phyloP scores from a whole-genome alignment of 2,797 vertebrate genomes.

The Discoglossus pictus region DNA sequence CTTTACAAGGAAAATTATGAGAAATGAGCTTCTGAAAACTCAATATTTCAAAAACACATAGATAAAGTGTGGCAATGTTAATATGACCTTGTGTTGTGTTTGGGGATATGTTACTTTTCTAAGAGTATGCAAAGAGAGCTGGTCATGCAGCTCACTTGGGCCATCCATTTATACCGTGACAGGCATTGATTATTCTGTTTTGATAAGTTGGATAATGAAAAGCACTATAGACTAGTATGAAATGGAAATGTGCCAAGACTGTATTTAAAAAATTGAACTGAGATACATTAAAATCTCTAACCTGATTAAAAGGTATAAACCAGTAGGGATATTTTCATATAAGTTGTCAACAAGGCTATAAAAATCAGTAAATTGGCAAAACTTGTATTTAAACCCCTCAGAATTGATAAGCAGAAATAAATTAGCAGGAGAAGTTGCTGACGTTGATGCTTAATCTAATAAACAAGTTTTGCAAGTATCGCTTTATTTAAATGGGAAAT shows the following conservation, averaged over 20 bases:
- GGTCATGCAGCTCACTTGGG: constrained; percentile 47
- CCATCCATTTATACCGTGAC: constrained; percentile 57
- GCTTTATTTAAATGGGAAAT: too few relatives aligned
- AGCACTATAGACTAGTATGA: constrained; percentile 52
- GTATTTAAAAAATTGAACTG: constrained; percentile 56
- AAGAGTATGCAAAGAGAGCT: constrained; percentile 39
- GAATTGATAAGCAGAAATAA: neutral
- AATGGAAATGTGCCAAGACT: constrained; percentile 55
- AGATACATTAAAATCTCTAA: constrained; percentile 53
- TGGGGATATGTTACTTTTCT: constrained; percentile 37
- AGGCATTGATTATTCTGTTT: constrained; percentile 59
- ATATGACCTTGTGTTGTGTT: constrained; percentile 52
- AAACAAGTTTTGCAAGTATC: too few relatives aligned
- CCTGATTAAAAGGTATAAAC: constrained; percentile 49
- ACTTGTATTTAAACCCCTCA: neutral
- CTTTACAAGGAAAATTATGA: constrained; percentile 42
- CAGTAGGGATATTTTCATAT: neutral
- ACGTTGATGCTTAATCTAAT: too few relatives aligned
- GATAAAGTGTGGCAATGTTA: constrained; percentile 43
- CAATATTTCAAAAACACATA: constrained; percentile 39
- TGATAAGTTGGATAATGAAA: constrained; percentile 61
- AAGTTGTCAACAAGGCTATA: neutral
- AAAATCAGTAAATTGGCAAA: too few relatives aligned
- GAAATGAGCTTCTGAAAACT: constrained; percentile 29
- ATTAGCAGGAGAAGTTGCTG: too few relatives aligned